Conservation (phyloP, 2,113 vertebrate species). For the Oreochromis aureus region DNA sequence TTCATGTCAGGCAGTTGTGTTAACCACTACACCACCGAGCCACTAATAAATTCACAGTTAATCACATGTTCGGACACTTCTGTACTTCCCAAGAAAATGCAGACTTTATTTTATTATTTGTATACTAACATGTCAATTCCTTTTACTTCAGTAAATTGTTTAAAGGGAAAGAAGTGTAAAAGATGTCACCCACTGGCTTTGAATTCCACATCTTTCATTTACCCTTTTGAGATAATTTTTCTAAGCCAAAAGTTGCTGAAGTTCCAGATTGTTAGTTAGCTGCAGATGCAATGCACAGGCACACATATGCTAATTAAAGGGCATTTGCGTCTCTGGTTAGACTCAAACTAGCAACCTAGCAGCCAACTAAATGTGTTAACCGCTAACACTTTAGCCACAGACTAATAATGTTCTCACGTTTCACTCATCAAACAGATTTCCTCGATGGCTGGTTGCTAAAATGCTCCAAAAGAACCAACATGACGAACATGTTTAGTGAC, state of each 20-base stretch:
- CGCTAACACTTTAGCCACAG: neutral
- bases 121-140: neutral
- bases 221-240: neutral
- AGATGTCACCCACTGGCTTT: neutral
- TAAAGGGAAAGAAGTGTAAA: neutral
- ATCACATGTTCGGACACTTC: accelerated
- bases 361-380: neutral
- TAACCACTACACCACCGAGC: neutral
- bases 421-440: neutral
- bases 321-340: neutral
- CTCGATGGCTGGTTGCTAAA: accelerated
- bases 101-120: neutral
- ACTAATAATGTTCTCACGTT: accelerated
- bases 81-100: accelerated
- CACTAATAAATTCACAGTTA: neutral
- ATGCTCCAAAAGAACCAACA: neutral
- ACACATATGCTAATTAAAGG: neutral
- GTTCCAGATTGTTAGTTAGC: neutral
- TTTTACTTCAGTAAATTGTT: neutral
- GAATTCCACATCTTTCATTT: neutral
- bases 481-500: neutral
- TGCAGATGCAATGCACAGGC: neutral
- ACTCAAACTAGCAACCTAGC: neutral
- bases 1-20: neutral
- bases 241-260: accelerated